Conservation (phyloP, 2,888 invertebrate species). For the Hemithea aestivaria region DNA sequence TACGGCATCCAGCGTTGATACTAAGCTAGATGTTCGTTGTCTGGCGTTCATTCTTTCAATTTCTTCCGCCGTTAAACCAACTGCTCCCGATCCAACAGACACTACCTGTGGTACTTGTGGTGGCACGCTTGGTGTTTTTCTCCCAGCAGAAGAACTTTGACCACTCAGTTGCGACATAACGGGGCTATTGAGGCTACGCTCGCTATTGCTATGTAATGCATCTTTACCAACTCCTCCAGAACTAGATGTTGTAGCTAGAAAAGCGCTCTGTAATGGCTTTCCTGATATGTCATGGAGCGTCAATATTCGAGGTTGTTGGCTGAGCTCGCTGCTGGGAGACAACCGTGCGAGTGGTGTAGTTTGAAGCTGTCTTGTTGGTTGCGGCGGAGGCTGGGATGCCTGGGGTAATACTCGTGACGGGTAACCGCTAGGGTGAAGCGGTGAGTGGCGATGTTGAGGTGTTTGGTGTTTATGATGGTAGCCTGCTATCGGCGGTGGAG, state of each 20-base stretch:
- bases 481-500: conserved; percentile 87
- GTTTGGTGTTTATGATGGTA: conserved; percentile 88
- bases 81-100: conserved; percentile 82
- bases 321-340: conserved; percentile 95
- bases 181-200: conserved; percentile 93
- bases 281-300: conserved; percentile 96
- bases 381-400: conserved; percentile 82
- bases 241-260: conserved; percentile 92
- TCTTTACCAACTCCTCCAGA: conserved; percentile 93
- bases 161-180: conserved; percentile 95
- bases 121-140: conserved; percentile 84
- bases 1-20: conserved; percentile 95
- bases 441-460: conserved; percentile 87
- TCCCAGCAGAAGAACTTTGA: conserved; percentile 88
- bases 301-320: conserved; percentile 95
- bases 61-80: conserved; percentile 95
- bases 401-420: conserved; percentile 86
- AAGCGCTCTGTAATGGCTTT: conserved; percentile 92
- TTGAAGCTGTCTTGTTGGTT: conserved; percentile 85
- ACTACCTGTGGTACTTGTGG: conserved; percentile 84
- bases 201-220: conserved; percentile 93
- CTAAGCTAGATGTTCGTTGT: conserved; percentile 92
- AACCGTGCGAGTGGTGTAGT: conserved; percentile 94
- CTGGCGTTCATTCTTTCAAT: conserved; percentile 93
- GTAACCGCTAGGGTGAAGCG: conserved; percentile 86